Evolutionary conservation across 1,140 invertebrate species (phyloP).

Genomic region (Drosophila pseudoananassae): DNA sequence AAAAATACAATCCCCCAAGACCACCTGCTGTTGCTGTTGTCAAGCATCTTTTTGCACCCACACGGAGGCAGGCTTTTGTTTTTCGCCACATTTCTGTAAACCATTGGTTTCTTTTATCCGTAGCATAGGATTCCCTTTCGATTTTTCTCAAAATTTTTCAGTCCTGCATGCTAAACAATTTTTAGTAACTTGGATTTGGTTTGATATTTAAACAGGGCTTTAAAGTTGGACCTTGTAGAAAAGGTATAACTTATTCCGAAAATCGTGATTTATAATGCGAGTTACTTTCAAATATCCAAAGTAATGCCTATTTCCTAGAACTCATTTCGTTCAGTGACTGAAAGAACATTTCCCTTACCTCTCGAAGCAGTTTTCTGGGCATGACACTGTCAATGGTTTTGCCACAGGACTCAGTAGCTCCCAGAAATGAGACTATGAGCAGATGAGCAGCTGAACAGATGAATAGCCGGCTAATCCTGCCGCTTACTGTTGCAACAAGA

Average conservation of each 20-base stretch:
- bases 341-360: neutral
- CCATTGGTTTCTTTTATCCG: slow-evolving; percentile 18
- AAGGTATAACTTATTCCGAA: too few species aligned
- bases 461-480: slow-evolving; percentile 57
- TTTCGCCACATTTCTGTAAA: slow-evolving; percentile 22
- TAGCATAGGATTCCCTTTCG: neutral
- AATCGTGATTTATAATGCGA: too few species aligned
- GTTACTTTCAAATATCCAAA: too few species aligned
- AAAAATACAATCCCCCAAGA: slow-evolving; percentile 9
- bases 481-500: slow-evolving; percentile 56
- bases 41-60: slow-evolving; percentile 39
- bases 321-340: neutral
- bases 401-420: slow-evolving; percentile 7
- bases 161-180: neutral
- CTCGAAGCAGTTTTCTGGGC: neutral
- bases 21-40: slow-evolving; percentile 30
- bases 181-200: too few species aligned
- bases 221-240: too few species aligned
- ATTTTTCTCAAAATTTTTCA: neutral
- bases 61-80: slow-evolving; percentile 8
- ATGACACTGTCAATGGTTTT: neutral
- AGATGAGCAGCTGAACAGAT: slow-evolving; percentile 27
- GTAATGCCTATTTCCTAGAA: too few species aligned
- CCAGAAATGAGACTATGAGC: slow-evolving; percentile 30
- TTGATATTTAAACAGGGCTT: too few species aligned